Percentiles rank a stretch among this genome's conserved stretches.
Evolutionary conservation across 2,113 vertebrate species (phyloP).

Genomic region (Chauna torquata): DNA sequence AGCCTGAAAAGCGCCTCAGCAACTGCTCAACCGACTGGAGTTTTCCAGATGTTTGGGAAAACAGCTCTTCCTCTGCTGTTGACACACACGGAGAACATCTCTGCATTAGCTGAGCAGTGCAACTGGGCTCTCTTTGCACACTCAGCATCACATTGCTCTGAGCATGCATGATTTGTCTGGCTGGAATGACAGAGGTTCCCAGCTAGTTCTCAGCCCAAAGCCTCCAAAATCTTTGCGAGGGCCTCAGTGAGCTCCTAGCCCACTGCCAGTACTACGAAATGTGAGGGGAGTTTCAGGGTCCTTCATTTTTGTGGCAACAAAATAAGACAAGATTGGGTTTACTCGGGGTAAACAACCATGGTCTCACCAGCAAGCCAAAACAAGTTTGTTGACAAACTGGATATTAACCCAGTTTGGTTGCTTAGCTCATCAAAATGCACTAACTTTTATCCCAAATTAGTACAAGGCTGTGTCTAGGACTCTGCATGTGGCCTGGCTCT

Average conservation of each 20-base stretch:
- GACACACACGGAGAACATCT: neutral
- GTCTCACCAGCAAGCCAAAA: slow-evolving; percentile 19
- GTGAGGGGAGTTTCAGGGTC: neutral
- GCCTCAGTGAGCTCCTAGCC: neutral
- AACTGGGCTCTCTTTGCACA: neutral
- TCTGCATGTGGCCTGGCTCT: neutral
- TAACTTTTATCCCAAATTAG: slow-evolving; percentile 36
- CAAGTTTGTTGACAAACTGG: slow-evolving; percentile 58
- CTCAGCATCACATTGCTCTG: neutral
- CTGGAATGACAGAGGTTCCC: neutral
- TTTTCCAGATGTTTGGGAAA: neutral
- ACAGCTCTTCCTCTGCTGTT: neutral
- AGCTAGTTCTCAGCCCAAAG: neutral
- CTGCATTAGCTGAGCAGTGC: accelerated
- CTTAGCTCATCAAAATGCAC: slow-evolving; percentile 39
- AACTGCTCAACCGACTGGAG: neutral
- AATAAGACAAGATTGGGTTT: neutral
- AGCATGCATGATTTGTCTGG: neutral
- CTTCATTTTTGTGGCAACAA: neutral
- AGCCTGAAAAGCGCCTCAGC: neutral
- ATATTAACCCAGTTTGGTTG: slow-evolving; percentile 51
- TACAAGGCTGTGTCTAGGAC: neutral
- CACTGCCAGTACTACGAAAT: neutral
- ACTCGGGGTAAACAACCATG: neutral
- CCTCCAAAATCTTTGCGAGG: neutral